Percentiles rank a stretch among this genome's conserved stretches.
These are phyloP conservation scores for Drosophila mercatorum DNA, from an alignment of 2,888 invertebrate genomes.

Conservation along the genomic window DNA sequence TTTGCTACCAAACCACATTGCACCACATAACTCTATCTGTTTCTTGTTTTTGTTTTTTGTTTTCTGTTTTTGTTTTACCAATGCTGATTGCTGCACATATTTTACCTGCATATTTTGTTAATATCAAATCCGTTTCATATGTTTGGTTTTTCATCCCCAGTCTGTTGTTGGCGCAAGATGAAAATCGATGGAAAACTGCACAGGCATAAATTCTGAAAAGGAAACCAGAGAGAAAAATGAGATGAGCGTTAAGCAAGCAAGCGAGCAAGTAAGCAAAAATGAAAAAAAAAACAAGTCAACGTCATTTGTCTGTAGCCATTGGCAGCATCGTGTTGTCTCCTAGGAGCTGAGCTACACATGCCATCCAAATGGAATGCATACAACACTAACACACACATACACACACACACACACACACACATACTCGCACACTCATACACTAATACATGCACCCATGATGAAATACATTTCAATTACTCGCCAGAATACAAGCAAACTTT, in stretches of 20 bases:
- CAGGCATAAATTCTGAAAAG: conserved; percentile 75
- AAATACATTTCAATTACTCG: conserved; percentile 64
- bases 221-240: conserved; percentile 18
- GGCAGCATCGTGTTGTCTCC: conserved; percentile 16
- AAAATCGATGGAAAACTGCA: conserved; percentile 80
- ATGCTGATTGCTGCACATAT: background rate
- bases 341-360: conserved; percentile 21
- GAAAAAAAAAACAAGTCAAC: conserved; percentile 8
- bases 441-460: conserved; percentile 15
- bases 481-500: conserved; percentile 38
- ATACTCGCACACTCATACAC: background rate
- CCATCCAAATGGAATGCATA: conserved; percentile 21
- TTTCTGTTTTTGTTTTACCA: background rate
- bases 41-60: background rate
- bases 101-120: conserved; percentile 84
- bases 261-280: no score
- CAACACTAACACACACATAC: conserved; percentile 12
- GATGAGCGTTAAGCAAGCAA: conserved; percentile 16
- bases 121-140: conserved; percentile 82
- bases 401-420: conserved; percentile 8
- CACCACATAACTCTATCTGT: background rate
- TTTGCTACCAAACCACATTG: background rate
- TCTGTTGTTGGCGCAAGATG: conserved; percentile 77
- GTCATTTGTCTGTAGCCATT: conserved; percentile 16
- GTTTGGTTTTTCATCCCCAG: conserved; percentile 84